Base-by-base conservation (phyloP, 2,113 vertebrate species). In the Chunga burmeisteri region DNA sequence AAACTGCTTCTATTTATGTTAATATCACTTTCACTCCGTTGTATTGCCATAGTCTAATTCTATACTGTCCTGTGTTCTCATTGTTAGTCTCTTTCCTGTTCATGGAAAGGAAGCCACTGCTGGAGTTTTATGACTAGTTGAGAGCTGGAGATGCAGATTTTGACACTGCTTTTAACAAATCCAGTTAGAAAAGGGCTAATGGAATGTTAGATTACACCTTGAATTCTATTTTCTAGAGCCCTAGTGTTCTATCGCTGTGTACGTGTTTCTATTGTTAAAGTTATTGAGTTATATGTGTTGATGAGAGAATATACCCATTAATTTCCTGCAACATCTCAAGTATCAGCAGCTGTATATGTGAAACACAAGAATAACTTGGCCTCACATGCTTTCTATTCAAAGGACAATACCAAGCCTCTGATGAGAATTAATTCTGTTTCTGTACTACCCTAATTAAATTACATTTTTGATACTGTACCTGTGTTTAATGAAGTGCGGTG, bases 351-450 rank as follows among this genome's bases (percentile, higher is more conserved):
- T 89, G 66, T 62, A 70, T 44, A 77, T 14, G 30, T 73, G 70
- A 88, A 93, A 80, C 52, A 83, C 67, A 61, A 89, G 91, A 95
- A 91, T 95, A 94, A 80, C 93, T 94, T 88, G 56, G 59, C 68
- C 86, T 90, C 88, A 36, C 27, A 18, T 75, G n/a, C 46, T 85
- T 94, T 77, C 38, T 91, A 36, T 94, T 85, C 61, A 50, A 73
- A 80, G 89, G 78, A 95, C 84, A 91, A 30, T 66, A 58, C 84
- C 55, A 79, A 44, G 26, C 21, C 34, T 95, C 66, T 73, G 49
- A 88, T 59, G 86, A 95, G 34, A 89, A 86, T 89, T 56, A 87
- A 44, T 91, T 93, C 90, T 93, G 26, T 44, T 95, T 89, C 78
- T 74, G 81, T 92, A 36, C n/a, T 93, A 61, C 50, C 29, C 92